Percentiles rank a stretch among this genome's conserved stretches.
Evolutionary conservation across 2,113 vertebrate genomes (phyloP).

Genomic region (Podarcis muralis): DNA sequence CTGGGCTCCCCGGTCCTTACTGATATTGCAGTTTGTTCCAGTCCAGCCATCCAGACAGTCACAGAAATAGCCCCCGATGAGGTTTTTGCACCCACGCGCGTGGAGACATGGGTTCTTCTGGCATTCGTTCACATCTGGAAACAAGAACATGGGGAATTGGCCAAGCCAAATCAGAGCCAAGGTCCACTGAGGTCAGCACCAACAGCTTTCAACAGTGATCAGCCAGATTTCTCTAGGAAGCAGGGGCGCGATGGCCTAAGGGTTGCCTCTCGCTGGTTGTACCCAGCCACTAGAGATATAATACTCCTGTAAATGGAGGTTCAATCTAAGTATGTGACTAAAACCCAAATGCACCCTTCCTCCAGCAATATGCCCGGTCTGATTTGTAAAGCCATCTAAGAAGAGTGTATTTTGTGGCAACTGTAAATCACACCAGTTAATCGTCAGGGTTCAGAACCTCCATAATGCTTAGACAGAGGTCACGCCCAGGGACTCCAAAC

Average conservation of each 20-base stretch:
- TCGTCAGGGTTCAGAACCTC: neutral
- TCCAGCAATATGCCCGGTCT: neutral
- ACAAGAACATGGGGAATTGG: neutral
- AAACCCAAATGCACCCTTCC: neutral
- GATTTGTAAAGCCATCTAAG: neutral
- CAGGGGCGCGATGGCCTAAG: neutral
- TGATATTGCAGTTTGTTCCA: constrained; percentile 13
- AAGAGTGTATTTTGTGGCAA: neutral
- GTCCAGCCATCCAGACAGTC: constrained; percentile 35
- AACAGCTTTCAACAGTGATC: too few relatives aligned
- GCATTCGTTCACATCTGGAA: constrained; percentile 38
- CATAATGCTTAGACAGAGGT: neutral
- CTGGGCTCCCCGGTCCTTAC: neutral
- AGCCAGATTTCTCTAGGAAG: neutral
- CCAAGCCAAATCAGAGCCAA: too few relatives aligned
- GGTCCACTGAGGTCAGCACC: neutral
- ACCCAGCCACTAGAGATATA: neutral
- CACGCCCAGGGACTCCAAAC: neutral
- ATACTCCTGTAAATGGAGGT: neutral
- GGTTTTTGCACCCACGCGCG: constrained; percentile 8
- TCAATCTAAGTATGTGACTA: neutral
- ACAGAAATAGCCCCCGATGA: constrained; percentile 32
- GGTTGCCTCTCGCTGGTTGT: neutral
- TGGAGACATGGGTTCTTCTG: constrained; percentile 27
- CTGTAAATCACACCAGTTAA: neutral